Evolutionary conservation across 1,140 invertebrate species (phyloP).

Genomic region (Lepidostoma basale): DNA sequence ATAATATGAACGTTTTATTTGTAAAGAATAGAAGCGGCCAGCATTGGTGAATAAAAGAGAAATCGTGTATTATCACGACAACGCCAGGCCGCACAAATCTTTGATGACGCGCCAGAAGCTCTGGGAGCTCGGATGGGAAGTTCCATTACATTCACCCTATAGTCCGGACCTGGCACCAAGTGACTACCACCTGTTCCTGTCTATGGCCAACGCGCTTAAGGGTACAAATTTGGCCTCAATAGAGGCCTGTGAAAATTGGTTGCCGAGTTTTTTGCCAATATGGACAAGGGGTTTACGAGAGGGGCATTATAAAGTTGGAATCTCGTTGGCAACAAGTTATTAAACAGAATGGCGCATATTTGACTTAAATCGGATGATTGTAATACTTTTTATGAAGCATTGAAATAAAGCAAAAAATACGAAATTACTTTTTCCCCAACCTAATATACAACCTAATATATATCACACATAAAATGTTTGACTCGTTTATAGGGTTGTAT

Average conservation of each 20-base stretch:
- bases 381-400: constrained; percentile 4
- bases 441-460: too few species aligned
- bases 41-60: not conserved
- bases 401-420: constrained; percentile 10
- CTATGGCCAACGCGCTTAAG: not conserved
- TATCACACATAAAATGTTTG: too few species aligned
- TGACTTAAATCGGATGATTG: constrained; percentile 13
- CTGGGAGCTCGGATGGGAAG: not conserved
- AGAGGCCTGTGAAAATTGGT: constrained; percentile 8
- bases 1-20: too few species aligned
- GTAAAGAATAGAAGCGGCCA: constrained; percentile 3
- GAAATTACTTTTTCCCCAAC: constrained; percentile 6
- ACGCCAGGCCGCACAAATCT: constrained; percentile 1
- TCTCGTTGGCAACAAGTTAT: constrained; percentile 13
- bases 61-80: constrained; percentile 6
- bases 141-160: constrained; percentile 3
- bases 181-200: constrained; percentile 7
- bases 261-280: too few species aligned
- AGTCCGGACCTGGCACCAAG: not conserved
- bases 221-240: constrained; percentile 11
- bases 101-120: constrained; percentile 10
- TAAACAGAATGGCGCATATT: constrained; percentile 7
- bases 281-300: too few species aligned
- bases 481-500: too few species aligned
- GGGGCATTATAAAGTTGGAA: constrained; percentile 5